These are phyloP conservation scores for Xanthostigma xanthostigma DNA, from an alignment of 2,888 invertebrate genomes.

Conservation along the genomic window DNA sequence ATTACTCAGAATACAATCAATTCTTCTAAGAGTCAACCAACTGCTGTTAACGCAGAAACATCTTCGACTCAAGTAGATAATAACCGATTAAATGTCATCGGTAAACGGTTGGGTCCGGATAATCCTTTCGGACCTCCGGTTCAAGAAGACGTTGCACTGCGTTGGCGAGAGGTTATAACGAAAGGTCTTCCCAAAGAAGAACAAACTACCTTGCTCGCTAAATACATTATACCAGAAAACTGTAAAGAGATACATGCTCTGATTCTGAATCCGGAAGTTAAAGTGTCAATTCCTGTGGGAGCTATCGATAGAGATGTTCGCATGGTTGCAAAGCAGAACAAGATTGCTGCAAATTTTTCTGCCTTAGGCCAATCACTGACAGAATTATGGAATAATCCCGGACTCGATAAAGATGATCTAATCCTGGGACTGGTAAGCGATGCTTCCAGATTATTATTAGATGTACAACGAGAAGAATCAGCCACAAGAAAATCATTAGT, in stretches of 20 bases:
- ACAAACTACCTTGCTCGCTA: background rate
- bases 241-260: background rate
- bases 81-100: too few relatives aligned
- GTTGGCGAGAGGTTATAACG: background rate
- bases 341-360: background rate
- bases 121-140: too few relatives aligned
- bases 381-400: background rate
- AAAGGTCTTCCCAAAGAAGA: background rate
- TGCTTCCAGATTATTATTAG: background rate
- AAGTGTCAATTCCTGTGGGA: background rate
- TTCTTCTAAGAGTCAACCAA: too few relatives aligned
- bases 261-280: background rate
- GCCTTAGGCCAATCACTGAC: background rate
- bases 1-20: too few relatives aligned
- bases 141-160: too few relatives aligned
- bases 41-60: too few relatives aligned
- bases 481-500: background rate
- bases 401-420: background rate
- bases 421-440: background rate
- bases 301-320: constrained; percentile 8
- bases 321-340: constrained; percentile 6
- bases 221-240: background rate
- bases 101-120: too few relatives aligned
- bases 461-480: background rate
- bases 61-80: too few relatives aligned